Conservation (phyloP, 2,888 invertebrate species). For the Nycteola revayana region DNA sequence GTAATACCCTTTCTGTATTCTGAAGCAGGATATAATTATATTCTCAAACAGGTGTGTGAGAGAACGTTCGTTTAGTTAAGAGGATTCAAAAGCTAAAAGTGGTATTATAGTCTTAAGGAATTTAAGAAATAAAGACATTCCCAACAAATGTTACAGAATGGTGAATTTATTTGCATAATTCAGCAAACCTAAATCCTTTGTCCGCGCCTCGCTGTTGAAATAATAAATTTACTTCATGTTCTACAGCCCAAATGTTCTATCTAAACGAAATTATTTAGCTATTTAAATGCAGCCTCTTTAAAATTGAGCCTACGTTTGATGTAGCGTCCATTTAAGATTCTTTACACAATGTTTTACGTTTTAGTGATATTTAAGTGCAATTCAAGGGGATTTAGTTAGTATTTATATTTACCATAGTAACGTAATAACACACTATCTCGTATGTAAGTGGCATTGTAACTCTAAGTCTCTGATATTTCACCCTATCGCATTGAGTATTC, state of each 20-base stretch:
- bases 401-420: slow-evolving; percentile 18
- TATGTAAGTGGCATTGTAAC: slow-evolving; percentile 46
- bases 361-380: background rate
- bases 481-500: slow-evolving; percentile 71
- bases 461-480: slow-evolving; percentile 57
- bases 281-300: slow-evolving; percentile 56
- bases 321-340: slow-evolving; percentile 38
- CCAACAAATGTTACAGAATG: slow-evolving; percentile 80
- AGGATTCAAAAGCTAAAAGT: slow-evolving; percentile 64
- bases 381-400: no score
- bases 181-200: slow-evolving; percentile 78
- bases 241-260: slow-evolving; percentile 69
- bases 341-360: slow-evolving; percentile 20
- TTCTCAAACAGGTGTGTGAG: slow-evolving; percentile 46
- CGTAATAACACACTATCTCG: slow-evolving; percentile 31
- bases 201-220: slow-evolving; percentile 71
- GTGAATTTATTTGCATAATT: slow-evolving; percentile 82
- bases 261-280: slow-evolving; percentile 72
- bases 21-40: slow-evolving; percentile 41
- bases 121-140: slow-evolving; percentile 78
- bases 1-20: background rate
- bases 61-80: slow-evolving; percentile 51
- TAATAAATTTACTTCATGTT: slow-evolving; percentile 78
- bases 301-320: slow-evolving; percentile 39
- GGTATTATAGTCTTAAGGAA: slow-evolving; percentile 74